Evolutionary conservation across 64 coral and sea anemone species (phyloP).

Genomic region (Platygyra sinensis): DNA sequence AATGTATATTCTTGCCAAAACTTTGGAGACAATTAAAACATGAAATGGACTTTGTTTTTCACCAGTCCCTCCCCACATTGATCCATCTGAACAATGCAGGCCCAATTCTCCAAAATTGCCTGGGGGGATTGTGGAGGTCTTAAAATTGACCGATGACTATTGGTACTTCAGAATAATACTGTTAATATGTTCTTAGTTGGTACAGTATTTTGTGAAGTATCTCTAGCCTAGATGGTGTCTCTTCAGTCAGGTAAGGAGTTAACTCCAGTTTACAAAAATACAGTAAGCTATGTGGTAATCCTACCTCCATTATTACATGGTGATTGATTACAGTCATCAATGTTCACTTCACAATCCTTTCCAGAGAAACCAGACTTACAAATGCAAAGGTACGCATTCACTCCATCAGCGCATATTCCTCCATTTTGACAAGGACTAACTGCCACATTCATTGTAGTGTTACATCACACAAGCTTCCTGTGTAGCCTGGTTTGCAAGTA

Average conservation of each 20-base stretch:
- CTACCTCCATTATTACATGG: constrained; percentile 85
- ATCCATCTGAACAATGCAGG: too few species aligned
- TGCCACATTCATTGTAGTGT: constrained; percentile 83
- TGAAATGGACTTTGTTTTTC: too few species aligned
- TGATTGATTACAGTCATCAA: constrained; percentile 73
- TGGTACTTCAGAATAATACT: too few species aligned
- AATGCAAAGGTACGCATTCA: constrained; percentile 76
- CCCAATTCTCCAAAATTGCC: too few species aligned
- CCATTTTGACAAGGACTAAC: constrained; percentile 82
- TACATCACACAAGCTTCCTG: constrained; percentile 70
- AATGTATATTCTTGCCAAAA: too few species aligned
- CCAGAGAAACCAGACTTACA: constrained; percentile 84
- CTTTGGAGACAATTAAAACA: too few species aligned
- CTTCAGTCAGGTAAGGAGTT: not conserved
- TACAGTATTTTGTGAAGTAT: too few species aligned
- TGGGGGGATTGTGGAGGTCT: too few species aligned
- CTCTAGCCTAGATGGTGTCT: not conserved
- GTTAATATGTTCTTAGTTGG: too few species aligned
- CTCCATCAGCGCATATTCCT: constrained; percentile 85
- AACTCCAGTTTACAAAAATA: not conserved
- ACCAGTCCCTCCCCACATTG: too few species aligned
- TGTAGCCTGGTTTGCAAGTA: constrained; percentile 65
- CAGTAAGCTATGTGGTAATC: not conserved
- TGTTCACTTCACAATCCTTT: constrained; percentile 61
- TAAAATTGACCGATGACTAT: too few species aligned